Base-by-base conservation (phyloP, 2,888 invertebrate species). In the Brachylomia viminalis region DNA sequence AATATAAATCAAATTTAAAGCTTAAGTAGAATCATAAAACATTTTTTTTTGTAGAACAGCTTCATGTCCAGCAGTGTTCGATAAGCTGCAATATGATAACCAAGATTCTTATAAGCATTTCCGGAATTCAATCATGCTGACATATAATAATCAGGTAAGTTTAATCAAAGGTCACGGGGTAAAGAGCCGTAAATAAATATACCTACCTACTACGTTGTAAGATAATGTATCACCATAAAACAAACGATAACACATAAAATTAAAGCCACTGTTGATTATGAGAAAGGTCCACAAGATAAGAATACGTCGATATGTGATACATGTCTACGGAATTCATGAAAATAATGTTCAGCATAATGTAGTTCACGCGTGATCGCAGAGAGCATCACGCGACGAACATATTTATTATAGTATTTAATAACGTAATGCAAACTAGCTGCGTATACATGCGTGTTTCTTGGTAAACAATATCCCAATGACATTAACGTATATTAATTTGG, bases 321-420 rank as follows among this genome's bases (percentile, higher is more conserved):
- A 23, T 42, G 23, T 66, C 30, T 83, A 68, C 79, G 72, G 75
- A 76, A 77, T 79, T 73, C 79, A 78, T 82, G 84, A 79, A 80
- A 86, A 82, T 86, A 71, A 79, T 75, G 84, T 71, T 56, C 69
- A 61, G 56, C 75, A 70, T 76, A 73, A 73, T 61, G 62, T 42
- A 56, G 67, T 65, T 86, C 84, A 82, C 79, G 86, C 79, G 86
- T 87, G 84, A 86, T 78, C 59, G 17, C 54, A 54, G 20, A 20
- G 66, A 17, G 42, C 67, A 75, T 64, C 85, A 86, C 79, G 86
- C 82, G 64, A 86, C 59, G 45, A 38, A 65, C 58, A 59, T 75
- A 76, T 49, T 64, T 75, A 76, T 49, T 64, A 23, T 80, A 78
- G 76, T 62, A 47, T 49, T 17, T 65, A 59, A 49, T 73, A 73